phyloP scores from a whole-genome alignment of 2,888 invertebrate genomes.

The Orchesella flavescens region DNA sequence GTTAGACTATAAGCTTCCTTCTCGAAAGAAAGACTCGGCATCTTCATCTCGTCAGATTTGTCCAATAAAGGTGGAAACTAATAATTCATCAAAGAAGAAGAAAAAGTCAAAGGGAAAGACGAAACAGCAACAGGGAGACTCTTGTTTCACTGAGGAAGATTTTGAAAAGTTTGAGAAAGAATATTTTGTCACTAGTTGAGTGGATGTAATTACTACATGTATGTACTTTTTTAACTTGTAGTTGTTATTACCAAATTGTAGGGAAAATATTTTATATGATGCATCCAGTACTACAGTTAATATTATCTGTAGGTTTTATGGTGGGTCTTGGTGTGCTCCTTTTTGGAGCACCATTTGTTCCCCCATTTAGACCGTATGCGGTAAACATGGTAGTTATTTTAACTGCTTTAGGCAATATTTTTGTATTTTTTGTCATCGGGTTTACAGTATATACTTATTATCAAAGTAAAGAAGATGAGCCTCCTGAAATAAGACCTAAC shows the following conservation, averaged over 20 bases:
- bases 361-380: slow-evolving; percentile 64
- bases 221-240: no score
- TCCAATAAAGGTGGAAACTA: background rate
- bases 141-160: slow-evolving; percentile 81
- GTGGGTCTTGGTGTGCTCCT: slow-evolving; percentile 55
- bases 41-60: no score
- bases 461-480: slow-evolving; percentile 10
- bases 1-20: slow-evolving; percentile 47
- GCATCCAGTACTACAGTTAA: slow-evolving; percentile 61
- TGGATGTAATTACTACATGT: no score
- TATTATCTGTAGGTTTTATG: slow-evolving; percentile 57
- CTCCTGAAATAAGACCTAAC: no score
- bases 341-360: slow-evolving; percentile 71
- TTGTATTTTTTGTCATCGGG: slow-evolving; percentile 64
- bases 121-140: slow-evolving; percentile 74
- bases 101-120: slow-evolving; percentile 70
- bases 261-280: no score
- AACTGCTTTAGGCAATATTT: slow-evolving; percentile 63
- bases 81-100: slow-evolving; percentile 8
- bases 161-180: slow-evolving; percentile 81
- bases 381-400: slow-evolving; percentile 54
- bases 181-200: slow-evolving; percentile 76
- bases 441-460: slow-evolving; percentile 45
- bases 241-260: no score
- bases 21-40: background rate